Percentiles rank a stretch among this genome's conserved stretches.
These are phyloP conservation scores for Helicoverpa armigera DNA, from an alignment of 1,140 invertebrate genomes.

Conservation along the genomic window DNA sequence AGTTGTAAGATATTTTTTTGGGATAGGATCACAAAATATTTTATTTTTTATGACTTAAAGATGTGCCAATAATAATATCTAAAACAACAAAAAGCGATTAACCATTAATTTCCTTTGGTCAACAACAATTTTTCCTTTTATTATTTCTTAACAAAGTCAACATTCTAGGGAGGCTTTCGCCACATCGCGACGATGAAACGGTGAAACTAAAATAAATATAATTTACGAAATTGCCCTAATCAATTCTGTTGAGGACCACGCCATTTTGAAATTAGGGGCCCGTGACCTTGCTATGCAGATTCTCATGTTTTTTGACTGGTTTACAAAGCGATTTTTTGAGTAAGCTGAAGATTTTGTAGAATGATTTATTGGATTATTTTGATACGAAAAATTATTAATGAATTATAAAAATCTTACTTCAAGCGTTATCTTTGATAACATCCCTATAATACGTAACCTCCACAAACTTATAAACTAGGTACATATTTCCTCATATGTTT, in stretches of 20 bases:
- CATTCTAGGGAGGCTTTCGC: background rate
- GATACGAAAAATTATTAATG: too few relatives aligned
- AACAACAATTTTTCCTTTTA: background rate
- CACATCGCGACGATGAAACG: conserved; percentile 29
- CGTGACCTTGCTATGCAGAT: conserved; percentile 51
- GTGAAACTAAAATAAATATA: conserved; percentile 67
- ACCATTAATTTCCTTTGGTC: background rate
- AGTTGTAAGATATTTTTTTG: too few relatives aligned
- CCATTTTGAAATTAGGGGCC: conserved; percentile 72
- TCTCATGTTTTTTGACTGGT: background rate
- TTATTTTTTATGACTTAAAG: too few relatives aligned
- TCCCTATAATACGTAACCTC: too few relatives aligned
- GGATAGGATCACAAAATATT: too few relatives aligned
- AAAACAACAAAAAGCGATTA: conserved; percentile 3
- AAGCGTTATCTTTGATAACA: too few relatives aligned
- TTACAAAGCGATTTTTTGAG: background rate
- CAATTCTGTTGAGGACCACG: conserved; percentile 70
- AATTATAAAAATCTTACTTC: too few relatives aligned
- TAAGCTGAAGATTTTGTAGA: background rate
- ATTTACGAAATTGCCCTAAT: conserved; percentile 72
- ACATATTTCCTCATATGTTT: too few relatives aligned
- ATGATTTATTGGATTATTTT: too few relatives aligned
- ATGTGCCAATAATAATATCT: background rate
- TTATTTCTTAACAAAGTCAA: conserved; percentile 22
- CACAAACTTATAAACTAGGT: too few relatives aligned